Evolutionary conservation across 2,888 invertebrate species (phyloP).

Genomic region (Camponotus fellah): DNA sequence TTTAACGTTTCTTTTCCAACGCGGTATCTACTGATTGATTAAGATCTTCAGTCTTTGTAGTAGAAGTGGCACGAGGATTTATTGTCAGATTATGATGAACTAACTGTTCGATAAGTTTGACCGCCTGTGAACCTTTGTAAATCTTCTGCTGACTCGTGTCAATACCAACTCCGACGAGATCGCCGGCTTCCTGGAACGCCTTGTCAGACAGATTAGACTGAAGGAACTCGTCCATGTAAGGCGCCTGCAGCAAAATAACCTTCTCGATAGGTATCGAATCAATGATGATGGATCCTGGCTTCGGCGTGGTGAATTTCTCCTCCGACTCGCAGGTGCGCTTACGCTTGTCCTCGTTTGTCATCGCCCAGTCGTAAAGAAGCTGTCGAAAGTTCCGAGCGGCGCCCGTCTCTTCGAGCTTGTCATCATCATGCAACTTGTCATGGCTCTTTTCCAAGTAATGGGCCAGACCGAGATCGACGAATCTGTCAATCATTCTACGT

Average conservation of each 20-base stretch:
- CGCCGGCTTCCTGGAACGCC: slow-evolving; percentile 78
- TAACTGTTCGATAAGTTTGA: slow-evolving; percentile 61
- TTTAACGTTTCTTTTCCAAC: slow-evolving; percentile 20
- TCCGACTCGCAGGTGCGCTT: slow-evolving; percentile 47
- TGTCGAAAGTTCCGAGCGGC: slow-evolving; percentile 69
- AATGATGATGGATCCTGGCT: slow-evolving; percentile 78
- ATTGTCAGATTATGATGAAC: slow-evolving; percentile 10
- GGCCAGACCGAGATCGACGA: slow-evolving; percentile 74
- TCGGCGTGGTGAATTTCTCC: slow-evolving; percentile 68
- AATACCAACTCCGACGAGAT: slow-evolving; percentile 71
- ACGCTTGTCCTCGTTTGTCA: slow-evolving; percentile 56
- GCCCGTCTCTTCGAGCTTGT: slow-evolving; percentile 28
- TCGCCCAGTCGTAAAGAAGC: slow-evolving; percentile 74
- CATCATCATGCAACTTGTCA: slow-evolving; percentile 49
- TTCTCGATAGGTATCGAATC: slow-evolving; percentile 70
- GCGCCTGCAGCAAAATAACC: slow-evolving; percentile 75
- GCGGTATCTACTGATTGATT: background rate
- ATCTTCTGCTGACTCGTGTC: slow-evolving; percentile 74
- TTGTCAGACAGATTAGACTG: slow-evolving; percentile 78
- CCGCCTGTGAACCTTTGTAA: slow-evolving; percentile 74
- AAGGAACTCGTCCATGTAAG: slow-evolving; percentile 69
- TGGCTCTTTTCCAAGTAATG: slow-evolving; percentile 68
- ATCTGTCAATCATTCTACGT: slow-evolving; percentile 71
- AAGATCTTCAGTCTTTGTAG: background rate
- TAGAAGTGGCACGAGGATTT: background rate